Conservation (phyloP, 2,113 vertebrate species). For the Montifringilla adamsi region DNA sequence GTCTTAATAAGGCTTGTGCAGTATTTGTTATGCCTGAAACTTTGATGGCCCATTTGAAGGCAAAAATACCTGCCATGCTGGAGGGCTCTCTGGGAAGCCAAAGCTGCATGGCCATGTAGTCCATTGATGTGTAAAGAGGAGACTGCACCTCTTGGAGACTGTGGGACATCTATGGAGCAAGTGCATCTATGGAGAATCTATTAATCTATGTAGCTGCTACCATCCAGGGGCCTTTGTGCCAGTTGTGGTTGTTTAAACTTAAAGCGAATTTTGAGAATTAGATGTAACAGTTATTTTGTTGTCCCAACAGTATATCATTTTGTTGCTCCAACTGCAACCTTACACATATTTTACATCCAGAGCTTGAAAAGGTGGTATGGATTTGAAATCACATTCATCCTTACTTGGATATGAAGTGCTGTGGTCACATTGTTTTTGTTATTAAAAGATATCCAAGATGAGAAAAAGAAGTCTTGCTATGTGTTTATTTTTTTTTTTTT, state of each 20-base stretch:
- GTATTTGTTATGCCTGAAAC: background rate
- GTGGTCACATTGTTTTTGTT: background rate
- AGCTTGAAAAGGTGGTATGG: background rate
- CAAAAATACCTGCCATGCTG: background rate
- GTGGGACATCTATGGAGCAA: background rate
- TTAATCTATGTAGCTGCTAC: background rate
- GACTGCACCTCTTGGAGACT: background rate
- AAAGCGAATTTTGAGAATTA: background rate
- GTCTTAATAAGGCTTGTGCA: background rate
- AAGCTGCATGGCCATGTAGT: background rate
- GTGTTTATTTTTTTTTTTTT: background rate
- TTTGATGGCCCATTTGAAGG: background rate
- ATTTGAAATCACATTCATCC: background rate
- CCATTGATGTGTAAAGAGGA: background rate
- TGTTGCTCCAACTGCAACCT: background rate
- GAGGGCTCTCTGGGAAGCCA: background rate
- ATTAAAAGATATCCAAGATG: background rate
- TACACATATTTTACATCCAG: background rate
- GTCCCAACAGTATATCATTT: background rate
- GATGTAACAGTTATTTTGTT: background rate
- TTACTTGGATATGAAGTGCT: background rate
- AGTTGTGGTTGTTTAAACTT: background rate
- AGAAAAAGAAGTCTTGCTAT: background rate
- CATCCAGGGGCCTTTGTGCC: background rate
- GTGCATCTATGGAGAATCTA: no score